Conservation (phyloP, 2,797 vertebrate species). For the Fringilla coelebs region DNA sequence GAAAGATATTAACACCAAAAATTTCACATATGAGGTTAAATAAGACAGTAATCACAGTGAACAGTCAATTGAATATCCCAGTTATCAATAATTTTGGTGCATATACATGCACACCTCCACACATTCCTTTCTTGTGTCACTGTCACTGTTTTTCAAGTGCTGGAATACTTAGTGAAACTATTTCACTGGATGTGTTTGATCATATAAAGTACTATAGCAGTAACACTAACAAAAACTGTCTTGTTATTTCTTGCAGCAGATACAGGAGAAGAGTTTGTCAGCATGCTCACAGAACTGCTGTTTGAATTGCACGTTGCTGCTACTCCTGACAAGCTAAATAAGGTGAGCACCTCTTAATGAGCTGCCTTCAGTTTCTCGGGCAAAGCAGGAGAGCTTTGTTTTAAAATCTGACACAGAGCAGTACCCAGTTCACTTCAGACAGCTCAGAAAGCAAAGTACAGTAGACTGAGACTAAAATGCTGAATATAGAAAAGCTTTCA, state of each 20-base stretch:
- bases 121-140: not conserved
- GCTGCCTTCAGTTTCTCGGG: not conserved
- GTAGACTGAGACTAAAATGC: not conserved
- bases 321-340: slow-evolving; percentile 97
- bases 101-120: not conserved
- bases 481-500: not conserved
- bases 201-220: not conserved
- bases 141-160: not conserved
- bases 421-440: not conserved
- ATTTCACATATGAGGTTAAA: not conserved
- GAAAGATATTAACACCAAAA: not conserved
- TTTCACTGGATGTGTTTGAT: not conserved
- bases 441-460: not conserved
- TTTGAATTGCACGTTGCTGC: slow-evolving; percentile 96
- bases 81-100: not conserved
- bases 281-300: slow-evolving; percentile 91
- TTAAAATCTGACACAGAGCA: not conserved
- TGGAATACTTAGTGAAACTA: not conserved
- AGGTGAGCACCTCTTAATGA: slow-evolving; percentile 75
- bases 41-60: not conserved
- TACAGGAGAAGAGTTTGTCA: slow-evolving; percentile 88
- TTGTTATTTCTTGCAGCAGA: slow-evolving; percentile 63
- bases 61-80: not conserved
- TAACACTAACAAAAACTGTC: not conserved
- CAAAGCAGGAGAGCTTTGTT: not conserved